Evolutionary conservation across 2,888 invertebrate species (phyloP).

Genomic region (Ecdyonurus torrentis): DNA sequence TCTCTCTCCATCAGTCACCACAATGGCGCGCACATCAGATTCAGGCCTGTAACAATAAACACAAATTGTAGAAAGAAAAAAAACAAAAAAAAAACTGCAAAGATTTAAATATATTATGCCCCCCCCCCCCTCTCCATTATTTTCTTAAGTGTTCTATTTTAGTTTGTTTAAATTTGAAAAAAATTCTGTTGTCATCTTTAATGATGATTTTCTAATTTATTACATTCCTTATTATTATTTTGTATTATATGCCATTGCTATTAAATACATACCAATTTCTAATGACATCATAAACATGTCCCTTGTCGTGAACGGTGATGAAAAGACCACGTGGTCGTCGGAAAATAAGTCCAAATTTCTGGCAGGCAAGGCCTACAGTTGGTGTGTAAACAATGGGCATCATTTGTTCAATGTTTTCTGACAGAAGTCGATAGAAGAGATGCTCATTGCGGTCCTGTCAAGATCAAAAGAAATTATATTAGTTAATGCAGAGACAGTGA

Average conservation of each 20-base stretch:
- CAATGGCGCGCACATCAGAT: conserved; percentile 68
- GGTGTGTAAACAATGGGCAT: conserved; percentile 98
- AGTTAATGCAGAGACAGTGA: no score
- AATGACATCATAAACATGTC: conserved; percentile 78
- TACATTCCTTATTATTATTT: no score
- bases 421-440: conserved; percentile 80
- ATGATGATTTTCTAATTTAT: no score
- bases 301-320: conserved; percentile 88
- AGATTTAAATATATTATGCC: no score
- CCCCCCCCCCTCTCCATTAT: no score
- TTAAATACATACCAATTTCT: conserved; percentile 75
- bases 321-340: conserved; percentile 89
- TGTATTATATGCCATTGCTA: neutral
- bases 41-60: conserved; percentile 48
- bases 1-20: conserved; percentile 93
- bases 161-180: conserved; percentile 9
- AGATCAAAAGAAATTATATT: no score
- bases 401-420: conserved; percentile 83
- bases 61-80: no score
- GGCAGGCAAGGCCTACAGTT: conserved; percentile 92
- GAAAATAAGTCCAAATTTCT: conserved; percentile 90
- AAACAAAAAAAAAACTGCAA: no score
- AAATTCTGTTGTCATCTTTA: no score
- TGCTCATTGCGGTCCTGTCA: conserved; percentile 90
- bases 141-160: no score